A percentile compares a stretch with the other conserved stretches of the same genome.
phyloP scores from a whole-genome alignment of 2,797 vertebrate species.

The Petrocephalus schoutedeni region DNA sequence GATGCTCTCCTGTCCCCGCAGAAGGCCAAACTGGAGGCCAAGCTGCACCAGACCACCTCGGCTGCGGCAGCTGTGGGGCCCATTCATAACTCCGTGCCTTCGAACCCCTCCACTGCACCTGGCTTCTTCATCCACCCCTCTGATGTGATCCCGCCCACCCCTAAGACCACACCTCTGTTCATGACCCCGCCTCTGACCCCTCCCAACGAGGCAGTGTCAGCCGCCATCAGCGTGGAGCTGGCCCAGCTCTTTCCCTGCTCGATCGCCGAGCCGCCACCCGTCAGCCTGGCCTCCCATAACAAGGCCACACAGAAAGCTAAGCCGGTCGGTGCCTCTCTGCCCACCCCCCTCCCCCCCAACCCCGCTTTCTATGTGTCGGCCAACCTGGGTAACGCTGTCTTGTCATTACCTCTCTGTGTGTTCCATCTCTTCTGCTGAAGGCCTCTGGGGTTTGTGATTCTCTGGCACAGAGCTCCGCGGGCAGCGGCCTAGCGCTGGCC shows the following conservation, averaged over 20 bases:
- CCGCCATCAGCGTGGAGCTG: slow-evolving; percentile 91
- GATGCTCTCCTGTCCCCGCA: slow-evolving; percentile 48
- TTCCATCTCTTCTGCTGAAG: background rate
- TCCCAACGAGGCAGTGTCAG: slow-evolving; percentile 92
- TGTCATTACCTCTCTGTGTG: background rate
- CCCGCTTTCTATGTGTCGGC: background rate
- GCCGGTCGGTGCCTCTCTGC: slow-evolving; percentile 66
- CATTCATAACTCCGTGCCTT: slow-evolving; percentile 93
- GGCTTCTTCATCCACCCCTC: slow-evolving; percentile 98
- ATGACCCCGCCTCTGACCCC: slow-evolving; percentile 98
- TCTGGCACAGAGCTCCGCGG: slow-evolving; percentile 78
- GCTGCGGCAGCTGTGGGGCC: slow-evolving; percentile 80
- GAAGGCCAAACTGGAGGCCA: slow-evolving; percentile 98
- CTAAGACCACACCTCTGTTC: slow-evolving; percentile 96
- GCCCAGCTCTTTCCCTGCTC: slow-evolving; percentile 94
- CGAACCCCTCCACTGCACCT: slow-evolving; percentile 82
- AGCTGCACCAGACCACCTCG: slow-evolving; percentile 95
- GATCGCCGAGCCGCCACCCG: slow-evolving; percentile 86
- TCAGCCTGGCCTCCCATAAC: slow-evolving; percentile 86
- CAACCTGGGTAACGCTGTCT: background rate
- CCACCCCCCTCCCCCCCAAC: background rate
- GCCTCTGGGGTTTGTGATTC: background rate
- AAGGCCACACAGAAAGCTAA: slow-evolving; percentile 87
- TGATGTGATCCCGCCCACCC: slow-evolving; percentile 95
- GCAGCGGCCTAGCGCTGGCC: slow-evolving; percentile 88